Conservation (phyloP, 2,113 vertebrate species). For the Syngnathus typhle region DNA sequence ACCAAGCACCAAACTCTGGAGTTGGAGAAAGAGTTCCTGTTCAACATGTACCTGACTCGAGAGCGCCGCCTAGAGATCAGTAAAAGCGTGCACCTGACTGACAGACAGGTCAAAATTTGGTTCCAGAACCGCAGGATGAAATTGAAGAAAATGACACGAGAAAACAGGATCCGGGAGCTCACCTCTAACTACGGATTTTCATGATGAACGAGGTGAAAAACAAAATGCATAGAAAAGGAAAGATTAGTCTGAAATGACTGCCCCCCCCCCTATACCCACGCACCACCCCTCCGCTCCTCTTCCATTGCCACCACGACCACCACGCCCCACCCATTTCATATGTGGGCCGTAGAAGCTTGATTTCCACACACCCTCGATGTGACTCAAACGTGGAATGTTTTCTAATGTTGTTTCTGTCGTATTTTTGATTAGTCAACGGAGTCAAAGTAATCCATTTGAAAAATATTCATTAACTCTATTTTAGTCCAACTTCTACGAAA, state of each 20-base stretch:
- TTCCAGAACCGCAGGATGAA: conserved; percentile 99
- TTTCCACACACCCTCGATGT: conserved; percentile 12
- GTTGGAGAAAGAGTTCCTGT: conserved; percentile 98
- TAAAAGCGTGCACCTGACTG: conserved; percentile 95
- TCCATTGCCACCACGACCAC: background rate
- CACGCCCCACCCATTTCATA: background rate
- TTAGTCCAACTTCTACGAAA: conserved; percentile 10
- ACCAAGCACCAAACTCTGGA: conserved; percentile 98
- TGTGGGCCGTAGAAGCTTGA: background rate
- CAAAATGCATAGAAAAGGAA: conserved; percentile 11
- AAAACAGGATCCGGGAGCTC: conserved; percentile 94
- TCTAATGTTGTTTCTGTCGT: conserved; percentile 22
- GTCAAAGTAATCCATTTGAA: conserved; percentile 21
- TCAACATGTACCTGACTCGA: conserved; percentile 99
- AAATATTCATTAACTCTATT: conserved; percentile 6
- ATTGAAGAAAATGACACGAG: conserved; percentile 99
- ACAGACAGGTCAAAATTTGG: conserved; percentile 99
- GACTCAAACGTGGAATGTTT: conserved; percentile 5
- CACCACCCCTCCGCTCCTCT: too few relatives aligned
- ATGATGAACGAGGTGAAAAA: conserved; percentile 69
- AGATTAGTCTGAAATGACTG: conserved; percentile 13
- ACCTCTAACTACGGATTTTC: conserved; percentile 97
- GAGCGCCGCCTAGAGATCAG: conserved; percentile 99
- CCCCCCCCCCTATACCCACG: background rate
- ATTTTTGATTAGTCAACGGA: conserved; percentile 36